These are phyloP conservation scores for Drosophila pseudotakahashii DNA, from an alignment of 2,888 invertebrate species.

Conservation along the genomic window DNA sequence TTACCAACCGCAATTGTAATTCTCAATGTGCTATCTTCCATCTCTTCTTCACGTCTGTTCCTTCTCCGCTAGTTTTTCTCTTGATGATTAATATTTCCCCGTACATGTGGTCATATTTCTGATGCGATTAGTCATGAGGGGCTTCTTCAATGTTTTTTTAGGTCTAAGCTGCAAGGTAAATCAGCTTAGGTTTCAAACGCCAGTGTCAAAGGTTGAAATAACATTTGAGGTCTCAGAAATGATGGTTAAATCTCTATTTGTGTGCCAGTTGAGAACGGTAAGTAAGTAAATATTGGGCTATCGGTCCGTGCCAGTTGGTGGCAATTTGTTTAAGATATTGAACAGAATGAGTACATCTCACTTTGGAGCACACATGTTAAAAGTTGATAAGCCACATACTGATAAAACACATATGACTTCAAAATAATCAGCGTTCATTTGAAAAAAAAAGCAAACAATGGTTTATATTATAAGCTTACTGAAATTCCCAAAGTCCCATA, in stretches of 20 bases:
- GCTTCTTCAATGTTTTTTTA: conserved; percentile 33
- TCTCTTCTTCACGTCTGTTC: conserved; percentile 41
- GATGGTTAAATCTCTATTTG: conserved; percentile 1
- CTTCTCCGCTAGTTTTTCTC: conserved; percentile 32
- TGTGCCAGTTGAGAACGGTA: conserved; percentile 3
- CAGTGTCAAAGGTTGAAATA: conserved; percentile 55
- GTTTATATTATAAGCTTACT: not conserved
- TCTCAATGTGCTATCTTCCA: conserved; percentile 25
- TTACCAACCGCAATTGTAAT: conserved; percentile 52
- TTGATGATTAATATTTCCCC: conserved; percentile 52
- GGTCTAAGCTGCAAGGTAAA: conserved; percentile 18
- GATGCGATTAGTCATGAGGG: conserved; percentile 61
- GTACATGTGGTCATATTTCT: conserved; percentile 20
- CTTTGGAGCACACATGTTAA: conserved; percentile 2
- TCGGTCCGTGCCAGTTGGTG: conserved; percentile 14
- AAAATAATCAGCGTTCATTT: not conserved
- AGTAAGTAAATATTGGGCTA: conserved; percentile 13
- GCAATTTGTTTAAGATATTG: conserved; percentile 1
- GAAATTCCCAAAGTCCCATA: not conserved
- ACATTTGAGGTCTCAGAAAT: conserved; percentile 37
- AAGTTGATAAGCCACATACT: not conserved
- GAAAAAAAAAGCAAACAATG: not conserved
- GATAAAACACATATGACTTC: not conserved
- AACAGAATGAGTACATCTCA: conserved; percentile 11
- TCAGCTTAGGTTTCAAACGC: conserved; percentile 48